Evolutionary conservation across 2,797 vertebrate species (phyloP), one percentile per base, ranked within the genome.

Genomic region (Lithobates sylvaticus): DNA sequence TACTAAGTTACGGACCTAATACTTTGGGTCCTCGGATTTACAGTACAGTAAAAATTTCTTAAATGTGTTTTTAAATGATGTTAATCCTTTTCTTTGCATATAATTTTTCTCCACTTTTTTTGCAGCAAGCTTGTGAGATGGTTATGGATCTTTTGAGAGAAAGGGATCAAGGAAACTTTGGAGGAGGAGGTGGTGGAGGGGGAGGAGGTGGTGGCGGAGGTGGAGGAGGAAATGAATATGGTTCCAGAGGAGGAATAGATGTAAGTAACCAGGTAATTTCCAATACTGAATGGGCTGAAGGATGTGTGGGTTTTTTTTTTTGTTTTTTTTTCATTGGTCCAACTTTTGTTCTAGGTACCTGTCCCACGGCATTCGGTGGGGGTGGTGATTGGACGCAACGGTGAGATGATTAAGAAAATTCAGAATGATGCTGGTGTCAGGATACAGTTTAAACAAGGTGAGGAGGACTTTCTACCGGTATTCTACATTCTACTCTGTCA

Each of bases 381-480:
- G 0, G 97, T 99, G 3, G 97, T 99, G 58, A 99, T 99, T 27
- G 98, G 98, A 26, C 95, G 97, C 64, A 98, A 88, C 0, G 97
- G 98, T 9, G 98, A 99, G 87, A 99, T 99, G 98, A 99, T 99
- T 68, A 99, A 99, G 90, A 99, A 99, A 89, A 99, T 99, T 86
- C 98, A 99, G 93, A 98, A 95, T 0, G 98, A 99, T 0, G 97
- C 97, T 0, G 97, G 98, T 0, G 98, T 99, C 64, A 95, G 97
- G 90, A 99, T 99, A 91, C 98, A 99, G 93, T 99, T 99, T 89
- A 99, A 99, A 91, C 97, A 97, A 93, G 98, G 98, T 98, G 74
- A 89, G 91, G 42, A 23, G 6, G 76, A 1, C 10, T 18, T 21
- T 61, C 15, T 54, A 18, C 50, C 3, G 12, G 42, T 50, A 18